These are phyloP conservation scores for Heliornis fulica DNA, from an alignment of 2,113 vertebrate species.

Conservation along the genomic window DNA sequence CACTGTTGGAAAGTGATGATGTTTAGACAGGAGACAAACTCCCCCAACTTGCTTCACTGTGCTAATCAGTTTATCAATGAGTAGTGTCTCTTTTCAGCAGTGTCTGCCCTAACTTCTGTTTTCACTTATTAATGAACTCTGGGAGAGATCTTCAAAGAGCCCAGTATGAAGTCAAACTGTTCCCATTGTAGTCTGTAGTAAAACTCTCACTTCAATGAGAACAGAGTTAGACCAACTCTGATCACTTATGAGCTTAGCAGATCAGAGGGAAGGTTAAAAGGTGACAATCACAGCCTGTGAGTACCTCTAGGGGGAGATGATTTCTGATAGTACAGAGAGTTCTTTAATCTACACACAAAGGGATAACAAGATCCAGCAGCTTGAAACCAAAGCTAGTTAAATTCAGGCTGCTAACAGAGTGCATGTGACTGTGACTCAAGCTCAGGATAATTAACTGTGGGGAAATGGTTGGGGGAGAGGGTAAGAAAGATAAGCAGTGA, in stretches of 20 bases:
- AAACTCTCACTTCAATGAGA: slow-evolving; percentile 18
- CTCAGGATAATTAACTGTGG: not conserved
- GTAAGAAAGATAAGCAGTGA: not conserved
- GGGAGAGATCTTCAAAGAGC: slow-evolving; percentile 10
- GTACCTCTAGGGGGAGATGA: slow-evolving; percentile 14
- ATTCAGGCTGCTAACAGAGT: slow-evolving; percentile 8
- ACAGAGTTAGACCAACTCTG: slow-evolving; percentile 9
- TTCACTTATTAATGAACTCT: not conserved
- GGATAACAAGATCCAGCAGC: slow-evolving; percentile 8
- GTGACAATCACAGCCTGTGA: slow-evolving; percentile 35
- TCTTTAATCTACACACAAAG: slow-evolving; percentile 54
- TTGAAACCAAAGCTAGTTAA: not conserved
- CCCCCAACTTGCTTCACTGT: not conserved
- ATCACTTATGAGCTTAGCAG: slow-evolving; percentile 12
- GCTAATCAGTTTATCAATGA: not conserved
- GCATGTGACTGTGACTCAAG: not conserved
- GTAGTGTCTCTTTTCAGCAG: not conserved
- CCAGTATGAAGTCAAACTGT: not conserved
- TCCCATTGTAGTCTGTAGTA: not conserved
- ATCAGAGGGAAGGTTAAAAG: slow-evolving; percentile 48
- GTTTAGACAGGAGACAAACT: not conserved
- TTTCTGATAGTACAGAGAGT: slow-evolving; percentile 3
- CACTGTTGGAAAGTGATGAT: not conserved
- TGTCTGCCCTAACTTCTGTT: not conserved
- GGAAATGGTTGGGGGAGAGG: not conserved